Percentiles rank a stretch among this genome's conserved stretches.
Evolutionary conservation across 1,140 invertebrate species (phyloP).

Genomic region (Cydia fagiglandana): DNA sequence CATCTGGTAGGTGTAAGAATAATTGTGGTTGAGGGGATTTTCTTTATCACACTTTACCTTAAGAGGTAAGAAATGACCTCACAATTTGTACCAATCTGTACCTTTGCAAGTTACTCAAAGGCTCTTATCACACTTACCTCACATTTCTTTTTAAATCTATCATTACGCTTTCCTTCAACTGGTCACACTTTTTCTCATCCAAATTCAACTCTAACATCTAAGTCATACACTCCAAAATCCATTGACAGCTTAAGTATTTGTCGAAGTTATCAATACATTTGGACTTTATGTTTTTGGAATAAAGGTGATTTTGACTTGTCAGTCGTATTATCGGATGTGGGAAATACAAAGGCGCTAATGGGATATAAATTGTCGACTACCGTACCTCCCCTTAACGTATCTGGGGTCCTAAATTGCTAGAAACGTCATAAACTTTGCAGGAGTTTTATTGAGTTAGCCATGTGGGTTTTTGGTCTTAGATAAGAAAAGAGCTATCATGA

Average conservation of each 20-base stretch:
- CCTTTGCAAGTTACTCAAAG: slow-evolving; percentile 2
- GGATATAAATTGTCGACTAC: slow-evolving; percentile 61
- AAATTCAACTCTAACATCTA: background rate
- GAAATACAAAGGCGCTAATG: slow-evolving; percentile 61
- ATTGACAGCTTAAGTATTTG: background rate
- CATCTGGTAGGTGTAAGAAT: no score
- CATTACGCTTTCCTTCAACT: slow-evolving; percentile 13
- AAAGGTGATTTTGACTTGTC: slow-evolving; percentile 8
- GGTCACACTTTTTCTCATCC: background rate
- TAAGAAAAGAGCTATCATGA: background rate
- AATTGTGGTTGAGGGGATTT: no score
- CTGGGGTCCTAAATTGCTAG: slow-evolving; percentile 34
- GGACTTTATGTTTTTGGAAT: background rate
- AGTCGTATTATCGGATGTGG: slow-evolving; percentile 46
- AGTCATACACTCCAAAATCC: background rate
- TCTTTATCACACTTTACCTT: background rate
- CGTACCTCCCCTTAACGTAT: slow-evolving; percentile 34
- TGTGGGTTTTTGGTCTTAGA: background rate
- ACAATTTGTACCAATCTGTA: slow-evolving; percentile 10
- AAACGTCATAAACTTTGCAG: slow-evolving; percentile 34
- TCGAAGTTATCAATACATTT: background rate
- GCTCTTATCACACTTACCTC: background rate
- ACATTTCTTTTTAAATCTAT: slow-evolving; percentile 21
- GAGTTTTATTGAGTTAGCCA: slow-evolving; percentile 3
- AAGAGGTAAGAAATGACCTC: background rate